Evolutionary conservation across 2,113 vertebrate genomes (phyloP), one percentile per base, ranked within the genome.

Genomic region (Xyrauchen texanus): DNA sequence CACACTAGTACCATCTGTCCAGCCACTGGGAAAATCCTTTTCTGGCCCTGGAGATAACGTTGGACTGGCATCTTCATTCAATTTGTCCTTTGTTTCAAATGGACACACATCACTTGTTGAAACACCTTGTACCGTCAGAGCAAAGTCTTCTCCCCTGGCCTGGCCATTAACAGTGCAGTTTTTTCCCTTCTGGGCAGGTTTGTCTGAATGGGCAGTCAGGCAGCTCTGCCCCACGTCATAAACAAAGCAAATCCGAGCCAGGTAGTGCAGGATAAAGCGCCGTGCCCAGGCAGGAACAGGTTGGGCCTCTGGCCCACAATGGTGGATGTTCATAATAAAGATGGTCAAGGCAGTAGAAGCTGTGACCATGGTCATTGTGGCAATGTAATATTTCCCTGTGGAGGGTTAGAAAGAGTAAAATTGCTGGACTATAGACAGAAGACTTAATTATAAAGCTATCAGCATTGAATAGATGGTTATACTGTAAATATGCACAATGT

Each of bases 251-350:
- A 95, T 87, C 45, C 90, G 89, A 3, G 96, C 95, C 71, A 97
- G 85, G 86, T 92, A 86, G 74, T 91, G 88, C 2, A 97, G 90
- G 82, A 98, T 92, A 80, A 97, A 84, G 2, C 83, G 76, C 3
- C 88, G 86, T 0, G 93, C 95, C 96, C 96, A 97, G 7, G 80
- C 77, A 0, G 96, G 96, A 69, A 97, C 94, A 0, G 95, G 94
- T 0, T 86, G 88, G 0, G 94, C 94, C 11, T 94, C 95, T 0
- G 95, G 91, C 0, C 96, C 95, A 0, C 96, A 95, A 89, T 97
- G 95, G 86, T 98, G 96, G n/a, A 97, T 83, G 77, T 95, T 97
- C 95, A 98, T 96, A 87, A 97, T 94, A 85, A 98, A 95, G 88
- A 98, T 97, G 83, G 96, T 97, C 77, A 97, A 83, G 0, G 95